A percentile compares a stretch with the other conserved stretches of the same genome.
These are phyloP conservation scores for Australoheros facetus DNA, from an alignment of 2,797 vertebrate genomes.

Conservation along the genomic window DNA sequence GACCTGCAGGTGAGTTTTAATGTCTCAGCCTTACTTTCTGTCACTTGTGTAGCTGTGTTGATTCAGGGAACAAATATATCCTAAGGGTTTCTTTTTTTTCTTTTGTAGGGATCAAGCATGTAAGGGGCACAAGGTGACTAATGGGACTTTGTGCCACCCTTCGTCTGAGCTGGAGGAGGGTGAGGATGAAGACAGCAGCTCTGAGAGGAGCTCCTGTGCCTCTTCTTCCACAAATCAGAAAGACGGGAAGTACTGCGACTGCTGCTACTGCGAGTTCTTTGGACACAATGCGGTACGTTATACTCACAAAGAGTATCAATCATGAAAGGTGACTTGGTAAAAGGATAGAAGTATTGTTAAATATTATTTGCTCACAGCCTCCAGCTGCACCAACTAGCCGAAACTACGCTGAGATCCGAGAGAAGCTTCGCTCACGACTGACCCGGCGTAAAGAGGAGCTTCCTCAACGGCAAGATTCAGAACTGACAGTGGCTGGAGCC, in stretches of 20 bases:
- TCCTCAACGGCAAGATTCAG: conserved; percentile 90
- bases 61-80: background rate
- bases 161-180: conserved; percentile 93
- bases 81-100: background rate
- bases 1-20: conserved; percentile 86
- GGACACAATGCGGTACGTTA: conserved; percentile 94
- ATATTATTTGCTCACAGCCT: conserved; percentile 80
- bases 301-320: background rate
- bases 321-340: background rate
- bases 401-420: conserved; percentile 97
- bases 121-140: conserved; percentile 96
- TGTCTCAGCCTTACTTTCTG: background rate
- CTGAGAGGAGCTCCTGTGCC: conserved; percentile 96
- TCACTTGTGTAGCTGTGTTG: background rate
- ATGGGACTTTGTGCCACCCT: conserved; percentile 89
- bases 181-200: conserved; percentile 98
- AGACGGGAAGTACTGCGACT: conserved; percentile 99
- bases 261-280: conserved; percentile 99
- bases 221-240: conserved; percentile 97
- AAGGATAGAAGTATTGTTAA: background rate
- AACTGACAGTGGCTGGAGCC: conserved; percentile 80
- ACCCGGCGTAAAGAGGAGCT: conserved; percentile 97
- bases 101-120: conserved; percentile 90
- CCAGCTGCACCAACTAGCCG: conserved; percentile 97
- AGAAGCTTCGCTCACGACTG: conserved; percentile 94